These are phyloP conservation scores for Cossypha dichroa DNA, from an alignment of 2,797 vertebrate species.

Conservation along the genomic window DNA sequence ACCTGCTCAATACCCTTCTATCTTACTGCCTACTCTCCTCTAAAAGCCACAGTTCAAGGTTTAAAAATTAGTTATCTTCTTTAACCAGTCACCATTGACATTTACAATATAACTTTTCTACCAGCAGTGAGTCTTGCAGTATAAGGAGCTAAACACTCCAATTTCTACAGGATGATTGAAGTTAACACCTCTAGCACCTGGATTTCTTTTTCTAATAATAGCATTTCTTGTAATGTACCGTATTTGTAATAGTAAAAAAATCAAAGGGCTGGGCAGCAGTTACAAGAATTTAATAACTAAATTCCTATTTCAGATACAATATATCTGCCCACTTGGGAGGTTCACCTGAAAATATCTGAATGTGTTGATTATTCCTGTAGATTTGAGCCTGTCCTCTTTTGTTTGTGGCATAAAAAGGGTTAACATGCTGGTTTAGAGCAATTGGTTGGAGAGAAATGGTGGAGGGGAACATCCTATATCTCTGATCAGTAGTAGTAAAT, in stretches of 20 bases:
- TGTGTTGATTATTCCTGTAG: neutral
- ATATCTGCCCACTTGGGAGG: neutral
- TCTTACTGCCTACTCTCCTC: neutral
- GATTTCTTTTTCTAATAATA: neutral
- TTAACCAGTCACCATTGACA: neutral
- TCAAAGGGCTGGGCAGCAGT: neutral
- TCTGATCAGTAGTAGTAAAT: neutral
- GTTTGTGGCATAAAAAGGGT: neutral
- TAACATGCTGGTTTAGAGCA: neutral
- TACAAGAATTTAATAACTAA: neutral
- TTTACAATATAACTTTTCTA: neutral
- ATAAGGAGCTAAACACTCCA: neutral
- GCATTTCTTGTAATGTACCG: neutral
- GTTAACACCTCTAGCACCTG: neutral
- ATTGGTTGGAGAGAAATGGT: neutral
- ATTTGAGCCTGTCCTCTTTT: neutral
- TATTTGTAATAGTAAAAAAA: neutral
- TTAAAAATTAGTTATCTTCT: neutral
- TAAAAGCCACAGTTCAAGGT: neutral
- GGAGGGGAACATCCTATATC: neutral
- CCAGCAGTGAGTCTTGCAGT: neutral
- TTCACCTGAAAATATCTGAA: neutral
- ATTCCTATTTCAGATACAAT: neutral
- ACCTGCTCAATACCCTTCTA: fast-evolving
- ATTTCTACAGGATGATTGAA: neutral